A percentile compares a stretch with the other conserved stretches of the same genome.
phyloP scores from a whole-genome alignment of 1,140 invertebrate species.

The Homalodisca vitripennis region DNA sequence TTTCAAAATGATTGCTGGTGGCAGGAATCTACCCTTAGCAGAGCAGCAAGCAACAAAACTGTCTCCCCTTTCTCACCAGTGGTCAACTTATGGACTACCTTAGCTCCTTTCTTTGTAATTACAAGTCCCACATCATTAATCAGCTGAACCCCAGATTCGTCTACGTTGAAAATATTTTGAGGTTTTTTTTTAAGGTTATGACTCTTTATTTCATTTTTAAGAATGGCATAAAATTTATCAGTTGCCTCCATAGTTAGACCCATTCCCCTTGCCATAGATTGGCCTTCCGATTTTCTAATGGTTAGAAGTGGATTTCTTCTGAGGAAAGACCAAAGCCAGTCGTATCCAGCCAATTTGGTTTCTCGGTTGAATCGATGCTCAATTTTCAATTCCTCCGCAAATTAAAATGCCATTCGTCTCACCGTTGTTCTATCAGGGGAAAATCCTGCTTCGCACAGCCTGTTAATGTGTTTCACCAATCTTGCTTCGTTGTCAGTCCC shows the following conservation, averaged over 20 bases:
- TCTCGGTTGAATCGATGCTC: not conserved
- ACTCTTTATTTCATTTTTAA: not conserved
- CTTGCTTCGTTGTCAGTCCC: not conserved
- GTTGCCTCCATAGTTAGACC: not conserved
- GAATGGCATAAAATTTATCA: not conserved
- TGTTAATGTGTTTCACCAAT: not conserved
- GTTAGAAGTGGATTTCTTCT: not conserved
- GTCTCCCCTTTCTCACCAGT: conserved; percentile 25
- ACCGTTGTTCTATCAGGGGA: not conserved
- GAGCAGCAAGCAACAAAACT: conserved; percentile 19
- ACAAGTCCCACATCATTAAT: not conserved
- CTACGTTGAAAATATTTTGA: conserved; percentile 26
- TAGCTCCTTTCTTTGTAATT: conserved; percentile 29
- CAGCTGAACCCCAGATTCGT: conserved; percentile 30
- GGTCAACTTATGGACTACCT: conserved; percentile 18
- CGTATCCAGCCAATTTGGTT: not conserved
- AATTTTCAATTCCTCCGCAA: not conserved
- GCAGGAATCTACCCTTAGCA: conserved; percentile 19
- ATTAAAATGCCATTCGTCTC: not conserved
- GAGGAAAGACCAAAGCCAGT: not conserved
- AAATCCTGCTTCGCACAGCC: not conserved
- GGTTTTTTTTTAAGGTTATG: conserved; percentile 10
- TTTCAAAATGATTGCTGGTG: conserved; percentile 21
- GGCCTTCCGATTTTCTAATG: not conserved
- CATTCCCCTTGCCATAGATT: not conserved